phyloP scores from a whole-genome alignment of 37 sponge, comb jelly and placozoan species.

The Petrosia ficiformis region DNA sequence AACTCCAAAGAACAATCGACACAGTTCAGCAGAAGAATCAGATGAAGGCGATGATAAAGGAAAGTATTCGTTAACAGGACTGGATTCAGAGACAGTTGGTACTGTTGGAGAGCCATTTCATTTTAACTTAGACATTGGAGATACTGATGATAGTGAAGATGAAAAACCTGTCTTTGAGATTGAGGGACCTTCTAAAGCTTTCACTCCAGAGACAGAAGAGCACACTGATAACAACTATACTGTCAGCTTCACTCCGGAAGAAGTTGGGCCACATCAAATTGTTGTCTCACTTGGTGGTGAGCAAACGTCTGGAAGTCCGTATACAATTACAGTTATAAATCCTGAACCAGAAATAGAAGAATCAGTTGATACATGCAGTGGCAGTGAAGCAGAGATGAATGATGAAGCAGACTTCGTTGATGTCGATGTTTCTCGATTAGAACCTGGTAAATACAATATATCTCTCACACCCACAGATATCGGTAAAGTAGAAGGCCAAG shows the following conservation, averaged over 20 bases:
- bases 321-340: too few species aligned
- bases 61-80: too few species aligned
- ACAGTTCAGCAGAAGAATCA: too few species aligned
- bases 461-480: conserved; percentile 13
- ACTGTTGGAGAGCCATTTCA: too few species aligned
- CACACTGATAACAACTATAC: conserved; percentile 42
- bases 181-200: conserved; percentile 50
- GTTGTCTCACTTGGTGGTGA: conserved; percentile 49
- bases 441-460: conserved; percentile 54
- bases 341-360: too few species aligned
- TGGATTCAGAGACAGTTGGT: too few species aligned
- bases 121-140: too few species aligned
- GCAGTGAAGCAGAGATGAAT: too few species aligned
- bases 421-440: conserved; percentile 40
- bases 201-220: conserved; percentile 50
- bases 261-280: conserved; percentile 63
- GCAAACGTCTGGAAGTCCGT: conserved; percentile 70
- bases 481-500: conserved; percentile 14
- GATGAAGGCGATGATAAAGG: too few species aligned
- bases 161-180: conserved; percentile 44
- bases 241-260: conserved; percentile 61
- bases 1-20: too few species aligned
- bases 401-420: conserved; percentile 29
- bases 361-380: too few species aligned
- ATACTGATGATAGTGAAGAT: too few species aligned